Base-by-base conservation (phyloP, 2,888 invertebrate genomes). In the Stramonita haemastoma region DNA sequence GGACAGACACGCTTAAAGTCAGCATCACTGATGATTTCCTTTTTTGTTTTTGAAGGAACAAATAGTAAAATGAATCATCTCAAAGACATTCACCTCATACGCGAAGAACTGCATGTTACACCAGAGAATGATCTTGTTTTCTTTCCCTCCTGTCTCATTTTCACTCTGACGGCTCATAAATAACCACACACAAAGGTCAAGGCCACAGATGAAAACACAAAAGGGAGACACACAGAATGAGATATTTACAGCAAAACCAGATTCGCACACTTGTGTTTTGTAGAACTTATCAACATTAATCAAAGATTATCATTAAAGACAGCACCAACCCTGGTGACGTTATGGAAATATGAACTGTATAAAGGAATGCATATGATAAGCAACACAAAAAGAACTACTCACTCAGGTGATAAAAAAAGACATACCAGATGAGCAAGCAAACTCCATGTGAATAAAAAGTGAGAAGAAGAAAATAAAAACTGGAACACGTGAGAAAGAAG, bases 291-390 rank as follows among this genome's bases (percentile, higher is more conserved):
- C 17, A 13, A 22, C 26, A 66, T 66, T 26, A 66, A 17, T 22
- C 66, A 66, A 66, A 66, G 26, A 66, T 26, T 66, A 66, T 46
- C 46, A 46, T 5, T 46, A 46, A n/a, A 73, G 73, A 73, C 70
- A 73, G 70, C 70, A 73, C 26, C 22, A n/a, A 73, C 32, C 36
- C 26, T 26, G 46, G 79, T 34, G 22, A 32, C 32, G 32, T 19
- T 29, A 32, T 46, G 22, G 11, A n/a, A 46, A 26, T 46, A 81
- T 83, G 26, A 79, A 34, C 36, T 11, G 26, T 22, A 83, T 36
- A 83, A 83, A 29, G 81, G 81, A 83, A 83, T 83, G 81, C 81
- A 46, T 83, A 36, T 17, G 17, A 66, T 5, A 46, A 83, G 81
- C 81, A 83, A 83, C 36, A 83, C 36, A 83, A 29, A n/a, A 22